These are phyloP conservation scores for Drosophila lini DNA, from an alignment of 1,140 invertebrate species.

Conservation along the genomic window DNA sequence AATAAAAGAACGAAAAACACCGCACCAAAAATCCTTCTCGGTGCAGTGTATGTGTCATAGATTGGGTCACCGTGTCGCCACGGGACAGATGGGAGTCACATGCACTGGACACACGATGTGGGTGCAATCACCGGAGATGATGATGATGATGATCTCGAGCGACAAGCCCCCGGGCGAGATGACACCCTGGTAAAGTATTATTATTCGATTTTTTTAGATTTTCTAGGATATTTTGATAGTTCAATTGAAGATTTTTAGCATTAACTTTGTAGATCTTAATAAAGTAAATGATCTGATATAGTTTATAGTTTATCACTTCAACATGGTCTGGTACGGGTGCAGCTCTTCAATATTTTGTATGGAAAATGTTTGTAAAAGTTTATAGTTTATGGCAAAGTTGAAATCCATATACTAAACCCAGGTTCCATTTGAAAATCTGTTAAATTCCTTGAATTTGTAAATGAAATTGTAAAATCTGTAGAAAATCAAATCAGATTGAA, in stretches of 20 bases:
- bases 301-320: not conserved
- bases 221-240: not conserved
- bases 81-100: conserved; percentile 12
- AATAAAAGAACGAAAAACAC: conserved; percentile 56
- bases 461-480: no score
- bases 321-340: not conserved
- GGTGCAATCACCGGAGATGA: conserved; percentile 7
- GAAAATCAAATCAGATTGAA: no score
- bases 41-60: conserved; percentile 69
- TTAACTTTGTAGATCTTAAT: not conserved
- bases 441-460: no score
- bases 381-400: not conserved
- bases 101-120: conserved; percentile 29
- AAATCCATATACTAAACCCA: no score
- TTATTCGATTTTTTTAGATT: not conserved
- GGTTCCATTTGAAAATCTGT: no score
- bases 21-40: conserved; percentile 66
- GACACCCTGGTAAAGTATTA: not conserved
- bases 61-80: conserved; percentile 43
- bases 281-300: not conserved
- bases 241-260: not conserved
- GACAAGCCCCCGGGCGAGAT: conserved; percentile 14
- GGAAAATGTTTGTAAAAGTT: not conserved
- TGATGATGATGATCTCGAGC: not conserved
- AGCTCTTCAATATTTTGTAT: not conserved